Base-by-base conservation (phyloP, 2,888 invertebrate genomes). In the Rotaria socialis region DNA sequence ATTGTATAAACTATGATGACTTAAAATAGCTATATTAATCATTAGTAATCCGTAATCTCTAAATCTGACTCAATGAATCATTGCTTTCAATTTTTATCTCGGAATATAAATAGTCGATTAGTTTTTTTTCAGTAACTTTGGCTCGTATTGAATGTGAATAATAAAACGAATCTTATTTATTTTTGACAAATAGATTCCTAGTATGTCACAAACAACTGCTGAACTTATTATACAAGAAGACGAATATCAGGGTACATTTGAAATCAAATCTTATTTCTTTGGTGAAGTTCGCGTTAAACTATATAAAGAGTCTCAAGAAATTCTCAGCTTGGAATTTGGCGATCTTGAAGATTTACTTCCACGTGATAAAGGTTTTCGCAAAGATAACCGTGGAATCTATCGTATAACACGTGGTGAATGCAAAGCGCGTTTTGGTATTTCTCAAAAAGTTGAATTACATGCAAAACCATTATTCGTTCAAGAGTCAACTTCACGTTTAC, bases 141-240 rank as follows among this genome's bases (percentile, higher is more conserved):
- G 16, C 35, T 35, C 27, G 11, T 67, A n/a, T 35, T 67, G 0
- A 16, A 22, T 50, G 14, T 50, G 50, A 50, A 14, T 50, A 50
- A 50, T 50, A 50, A 50, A 14, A 50, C 8, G 50, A 50, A 50
- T 11, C 8, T 8, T 11, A 50, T 11, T 50, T 50, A 85, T 75
- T 22, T 50, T 35, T 22, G 55, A 24, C n/a, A 47, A 19, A 19
- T 56, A 86, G 86, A 85, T 86, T 52, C 87, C 80, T 60, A 84
- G 84, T 4, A 85, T 87, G 85, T 84, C 85, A 11, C 52, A 84
- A 84, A 87, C 87, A 55, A 87, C 87, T 7, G 87, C 87, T 22
- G 85, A 87, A 27, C 47, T 87, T 6, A 67, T 87, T 14, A 84
- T 87, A 4, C 60, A 87, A 58, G 87, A 87, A 84, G 74, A 87